Evolutionary conservation across 2,113 vertebrate genomes (phyloP), one percentile per base, ranked within the genome.

Genomic region (Lepus europaeus): DNA sequence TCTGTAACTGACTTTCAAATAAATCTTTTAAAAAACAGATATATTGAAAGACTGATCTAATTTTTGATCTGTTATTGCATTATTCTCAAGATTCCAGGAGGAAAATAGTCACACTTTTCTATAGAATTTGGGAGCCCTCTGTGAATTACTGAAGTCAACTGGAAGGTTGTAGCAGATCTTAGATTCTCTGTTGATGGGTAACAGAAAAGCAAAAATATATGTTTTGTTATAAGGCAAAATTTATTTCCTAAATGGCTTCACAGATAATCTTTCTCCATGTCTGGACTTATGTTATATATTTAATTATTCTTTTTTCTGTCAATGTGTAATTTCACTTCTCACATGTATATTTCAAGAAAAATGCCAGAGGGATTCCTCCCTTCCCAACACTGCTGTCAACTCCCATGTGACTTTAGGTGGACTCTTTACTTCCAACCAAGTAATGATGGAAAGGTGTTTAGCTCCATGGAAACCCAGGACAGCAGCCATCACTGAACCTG

Each of bases 231-330:
- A 16, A 93, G 56, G 87, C 14, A 84, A 89, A 84, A n/a, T 77
- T 39, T 68, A 8, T 86, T 95, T 95, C 93, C 33, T 79, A 68
- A 96, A 69, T 6, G 90, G 63, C 17, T 86, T 94, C 13, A 59
- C 0, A 79, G 73, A 90, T 64, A 56, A 82, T 74, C 53, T 51
- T 36, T 61, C 64, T 88, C 51, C 29, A 23, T 82, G 31, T 74
- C 39, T 93, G 53, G 8, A 88, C 94, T 90, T 31, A 59, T 66
- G 72, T 78, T 51, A 70, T 72, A 8, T 84, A 81, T 73, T 94
- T 69, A 91, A 90, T 93, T 84, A 82, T 92, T 92, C 53, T 81
- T 59, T 69, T 23, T 77, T 94, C 3, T 76, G n/a, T 82, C 81
- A 87, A 66, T 22, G 45, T 91, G 70, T 69, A 9, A 77, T 88